A percentile compares a stretch with the other conserved stretches of the same genome.
Evolutionary conservation across 1,140 invertebrate species (phyloP).

Genomic region (Drosophila lacertosa): DNA sequence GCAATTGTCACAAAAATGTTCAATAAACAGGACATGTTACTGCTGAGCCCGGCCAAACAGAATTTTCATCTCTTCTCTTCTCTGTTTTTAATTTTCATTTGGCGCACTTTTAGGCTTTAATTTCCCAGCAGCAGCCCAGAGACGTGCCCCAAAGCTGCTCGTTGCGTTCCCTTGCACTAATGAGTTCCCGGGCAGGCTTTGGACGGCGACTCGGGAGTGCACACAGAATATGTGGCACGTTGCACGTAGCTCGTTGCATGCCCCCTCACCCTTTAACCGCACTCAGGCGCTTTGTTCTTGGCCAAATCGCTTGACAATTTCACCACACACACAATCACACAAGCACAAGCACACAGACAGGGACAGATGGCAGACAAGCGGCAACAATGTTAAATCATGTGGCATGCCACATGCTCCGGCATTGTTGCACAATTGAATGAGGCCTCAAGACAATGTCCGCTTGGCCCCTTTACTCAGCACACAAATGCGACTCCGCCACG

Average conservation of each 20-base stretch:
- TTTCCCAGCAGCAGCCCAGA: neutral
- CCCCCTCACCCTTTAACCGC: neutral
- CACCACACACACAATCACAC: neutral
- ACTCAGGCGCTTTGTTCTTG: neutral
- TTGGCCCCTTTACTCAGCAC: constrained; percentile 20
- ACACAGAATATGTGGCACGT: neutral
- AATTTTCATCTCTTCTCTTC: neutral
- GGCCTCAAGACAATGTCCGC: constrained; percentile 43
- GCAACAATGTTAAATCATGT: constrained; percentile 43
- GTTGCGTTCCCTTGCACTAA: constrained; percentile 18
- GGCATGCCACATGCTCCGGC: constrained; percentile 34
- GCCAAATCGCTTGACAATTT: constrained; percentile 17
- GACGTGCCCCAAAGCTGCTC: neutral
- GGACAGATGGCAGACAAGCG: constrained; percentile 6
- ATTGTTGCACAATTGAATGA: constrained; percentile 38
- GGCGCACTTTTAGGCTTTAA: constrained; percentile 16
- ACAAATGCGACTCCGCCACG: constrained; percentile 20
- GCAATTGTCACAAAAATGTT: constrained; percentile 70
- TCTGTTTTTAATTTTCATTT: constrained; percentile 42
- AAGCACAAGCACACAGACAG: neutral
- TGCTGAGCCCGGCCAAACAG: neutral
- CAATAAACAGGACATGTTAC: constrained; percentile 59
- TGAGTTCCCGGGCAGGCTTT: constrained; percentile 4
- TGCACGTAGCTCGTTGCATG: neutral
- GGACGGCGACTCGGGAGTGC: neutral